phyloP scores from a whole-genome alignment of 2,888 invertebrate genomes.

The Epinotia demarniana region DNA sequence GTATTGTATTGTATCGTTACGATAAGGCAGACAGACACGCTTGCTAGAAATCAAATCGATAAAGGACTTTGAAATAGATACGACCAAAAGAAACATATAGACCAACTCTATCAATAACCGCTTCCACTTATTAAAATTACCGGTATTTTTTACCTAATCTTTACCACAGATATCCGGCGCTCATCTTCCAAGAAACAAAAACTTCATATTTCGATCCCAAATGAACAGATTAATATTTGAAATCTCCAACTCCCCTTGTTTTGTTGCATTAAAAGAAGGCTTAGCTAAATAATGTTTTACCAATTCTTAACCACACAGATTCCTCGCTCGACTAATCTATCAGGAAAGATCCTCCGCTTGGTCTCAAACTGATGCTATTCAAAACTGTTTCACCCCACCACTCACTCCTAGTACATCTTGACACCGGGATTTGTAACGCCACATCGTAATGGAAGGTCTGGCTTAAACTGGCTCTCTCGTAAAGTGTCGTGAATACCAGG shows the following conservation, averaged over 20 bases:
- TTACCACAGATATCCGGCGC: background rate
- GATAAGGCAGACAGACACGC: background rate
- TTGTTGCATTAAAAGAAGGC: slow-evolving; percentile 1
- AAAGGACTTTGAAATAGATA: too few relatives aligned
- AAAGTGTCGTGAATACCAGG: background rate
- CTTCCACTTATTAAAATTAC: too few relatives aligned
- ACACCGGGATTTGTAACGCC: background rate
- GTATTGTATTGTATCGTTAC: too few relatives aligned
- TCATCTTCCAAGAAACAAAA: background rate
- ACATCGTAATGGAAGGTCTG: background rate
- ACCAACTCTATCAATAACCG: too few relatives aligned
- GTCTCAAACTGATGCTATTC: slow-evolving; percentile 8
- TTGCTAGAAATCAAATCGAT: too few relatives aligned
- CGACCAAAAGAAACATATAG: too few relatives aligned
- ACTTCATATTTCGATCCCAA: background rate
- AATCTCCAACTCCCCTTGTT: background rate
- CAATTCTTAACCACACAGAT: slow-evolving; percentile 8
- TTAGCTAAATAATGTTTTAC: slow-evolving; percentile 5
- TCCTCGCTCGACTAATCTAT: slow-evolving; percentile 29
- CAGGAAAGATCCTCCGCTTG: slow-evolving; percentile 24
- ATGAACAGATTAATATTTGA: background rate
- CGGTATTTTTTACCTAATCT: background rate
- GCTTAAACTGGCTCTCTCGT: background rate
- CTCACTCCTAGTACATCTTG: background rate
- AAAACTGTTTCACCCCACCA: background rate